phyloP scores from a whole-genome alignment of 2,797 vertebrate genomes.

The Taenioides sp. region DNA sequence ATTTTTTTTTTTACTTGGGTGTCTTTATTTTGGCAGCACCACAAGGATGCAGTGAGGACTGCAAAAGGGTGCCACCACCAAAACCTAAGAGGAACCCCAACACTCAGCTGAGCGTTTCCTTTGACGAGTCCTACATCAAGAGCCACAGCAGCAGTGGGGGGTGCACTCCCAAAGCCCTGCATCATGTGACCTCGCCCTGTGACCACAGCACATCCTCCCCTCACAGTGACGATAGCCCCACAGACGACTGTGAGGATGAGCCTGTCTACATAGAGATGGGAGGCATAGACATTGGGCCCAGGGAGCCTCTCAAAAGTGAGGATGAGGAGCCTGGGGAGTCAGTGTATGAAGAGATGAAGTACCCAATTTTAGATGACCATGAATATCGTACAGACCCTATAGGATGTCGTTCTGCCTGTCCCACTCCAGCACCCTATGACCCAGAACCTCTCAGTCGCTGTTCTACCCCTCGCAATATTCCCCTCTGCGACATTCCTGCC shows the following conservation, averaged over 20 bases:
- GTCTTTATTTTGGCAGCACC: conserved; percentile 70
- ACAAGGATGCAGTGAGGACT: conserved; percentile 95
- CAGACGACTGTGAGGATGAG: conserved; percentile 87
- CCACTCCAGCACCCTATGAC: conserved; percentile 93
- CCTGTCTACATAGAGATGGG: conserved; percentile 99
- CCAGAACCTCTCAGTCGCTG: conserved; percentile 86
- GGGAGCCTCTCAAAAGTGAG: conserved; percentile 83
- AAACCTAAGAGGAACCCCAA: conserved; percentile 98
- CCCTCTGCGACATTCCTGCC: conserved; percentile 93
- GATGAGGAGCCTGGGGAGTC: conserved; percentile 95
- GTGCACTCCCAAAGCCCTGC: conserved; percentile 64
- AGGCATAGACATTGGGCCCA: conserved; percentile 83
- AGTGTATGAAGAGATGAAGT: conserved; percentile 99
- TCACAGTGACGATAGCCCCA: conserved; percentile 83
- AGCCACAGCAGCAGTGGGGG: conserved; percentile 81
- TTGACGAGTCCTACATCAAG: conserved; percentile 93
- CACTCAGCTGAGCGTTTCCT: conserved; percentile 96
- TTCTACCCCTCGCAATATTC: conserved; percentile 89
- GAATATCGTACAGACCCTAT: conserved; percentile 87
- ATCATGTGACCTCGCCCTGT: conserved; percentile 51
- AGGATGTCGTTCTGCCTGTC: conserved; percentile 91
- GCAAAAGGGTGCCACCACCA: conserved; percentile 95
- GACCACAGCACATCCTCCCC: conserved; percentile 83
- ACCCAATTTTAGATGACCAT: conserved; percentile 91
- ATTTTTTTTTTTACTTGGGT: neutral